Base-by-base conservation (phyloP, 2,888 invertebrate species). In the Melinopterus prodromus region DNA sequence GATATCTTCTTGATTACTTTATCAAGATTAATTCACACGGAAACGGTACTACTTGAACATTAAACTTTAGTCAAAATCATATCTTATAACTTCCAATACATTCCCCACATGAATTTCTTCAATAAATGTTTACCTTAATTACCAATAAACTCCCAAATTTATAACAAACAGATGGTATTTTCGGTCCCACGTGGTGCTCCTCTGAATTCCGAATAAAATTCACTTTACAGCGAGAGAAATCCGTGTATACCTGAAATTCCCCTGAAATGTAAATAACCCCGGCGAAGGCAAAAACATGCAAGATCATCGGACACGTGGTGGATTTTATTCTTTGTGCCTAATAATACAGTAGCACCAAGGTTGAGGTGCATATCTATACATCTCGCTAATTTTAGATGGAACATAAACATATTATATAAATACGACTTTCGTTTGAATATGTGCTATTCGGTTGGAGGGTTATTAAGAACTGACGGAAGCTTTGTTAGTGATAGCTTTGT, bases 311-410 rank as follows among this genome's bases (percentile, higher is more conserved):
- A 7, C 53, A 53, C 53, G 53, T 53, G 53, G 53, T 53, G 12
- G 53, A 71, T 71, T 26, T 15, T 71, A 71, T 71, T 71, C 71
- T 71, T 71, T 71, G 71, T 71, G 1, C 26, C 71, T 71, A 71
- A 71, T 71, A 16, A 71, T 71, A 71, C 15, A 1, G 3, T 12
- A 71, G 71, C 16, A 71, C 71, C 71, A 26, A 16, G 71, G 15
- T 71, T 53, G 53, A 53, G 53, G 53, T 53, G 53, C 1, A 53
- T 53, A 53, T 53, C 7, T 53, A 7, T 53, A 53, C 12, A 53
- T 53, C 12, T 12, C 53, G 53, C 53, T 53, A 53, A 53, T 9
- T 53, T 53, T 53, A 53, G 53, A 7, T 53, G 12, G 53, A 53
- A 7, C 53, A 6, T 53, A 53, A 53, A 53, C 53, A 53, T 53